Evolutionary conservation across 2,113 vertebrate genomes (phyloP), one percentile per base, ranked within the genome.

Genomic region (Spermophilus dauricus): DNA sequence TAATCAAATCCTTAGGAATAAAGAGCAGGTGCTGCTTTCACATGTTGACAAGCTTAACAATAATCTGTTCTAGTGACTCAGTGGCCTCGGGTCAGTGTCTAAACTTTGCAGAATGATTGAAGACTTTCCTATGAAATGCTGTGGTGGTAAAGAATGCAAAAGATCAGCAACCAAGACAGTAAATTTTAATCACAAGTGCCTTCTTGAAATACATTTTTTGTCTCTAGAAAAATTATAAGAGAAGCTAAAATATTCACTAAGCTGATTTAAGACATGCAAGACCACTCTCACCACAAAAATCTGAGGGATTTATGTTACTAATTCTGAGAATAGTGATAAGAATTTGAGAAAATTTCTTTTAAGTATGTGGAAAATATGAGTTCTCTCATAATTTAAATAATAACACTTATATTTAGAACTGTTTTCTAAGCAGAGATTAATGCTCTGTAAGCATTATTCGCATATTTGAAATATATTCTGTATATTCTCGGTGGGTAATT

Each of bases 371-470:
- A 65, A 78, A 93, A 39, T 73, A 8, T 80, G 5, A 5, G 39
- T 78, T 73, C 14, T 42, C 28, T 65, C 39, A 61, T 9, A 97
- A 42, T 48, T 91, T 86, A 81, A 69, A 92, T 87, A 70, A 65
- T 39, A 63, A 12, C 14, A 58, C 3, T 77, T 91, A 70, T 58
- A 86, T 97, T 94, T 96, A 93, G 56, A 86, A 86, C 24, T 82
- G 10, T 24, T 96, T 95, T 56, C 76, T 88, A 82, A 90, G 84
- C 76, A 96, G 80, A 89, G 58, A 86, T 76, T 73, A 73, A 81
- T 58, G 32, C 14, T 90, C 34, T 85, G 53, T 5, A 92, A 17
- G 24, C 7, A 69, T 83, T 63, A 20, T 76, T 82, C 3, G 45
- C 16, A 32, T 28, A 69, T 17, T 32, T n/a, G 45, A 13, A 82